phyloP scores from a whole-genome alignment of 2,113 vertebrate genomes.

The Pantherophis guttatus region DNA sequence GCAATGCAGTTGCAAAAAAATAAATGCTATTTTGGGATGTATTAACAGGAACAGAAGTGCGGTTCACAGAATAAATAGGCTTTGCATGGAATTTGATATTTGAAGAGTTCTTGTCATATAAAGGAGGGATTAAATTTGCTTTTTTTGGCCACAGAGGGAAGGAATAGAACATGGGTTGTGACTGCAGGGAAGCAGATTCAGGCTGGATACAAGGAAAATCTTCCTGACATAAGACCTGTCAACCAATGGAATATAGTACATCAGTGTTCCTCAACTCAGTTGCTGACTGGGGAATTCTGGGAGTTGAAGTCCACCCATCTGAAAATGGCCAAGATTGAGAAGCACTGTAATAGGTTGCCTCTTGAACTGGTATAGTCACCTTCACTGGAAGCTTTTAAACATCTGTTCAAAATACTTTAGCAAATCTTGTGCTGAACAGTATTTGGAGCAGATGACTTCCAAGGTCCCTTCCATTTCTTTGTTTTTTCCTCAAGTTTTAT shows the following conservation, averaged over 20 bases:
- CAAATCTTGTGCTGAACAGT: neutral
- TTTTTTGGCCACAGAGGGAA: neutral
- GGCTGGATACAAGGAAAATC: neutral
- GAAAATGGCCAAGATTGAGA: no score
- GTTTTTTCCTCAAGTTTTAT: no score
- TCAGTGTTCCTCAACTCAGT: no score
- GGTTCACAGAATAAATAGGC: neutral
- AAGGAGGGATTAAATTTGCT: neutral
- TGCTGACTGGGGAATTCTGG: no score
- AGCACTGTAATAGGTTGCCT: neutral
- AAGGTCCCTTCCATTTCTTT: neutral
- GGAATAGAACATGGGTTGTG: neutral
- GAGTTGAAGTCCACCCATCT: no score
- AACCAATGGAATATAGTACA: neutral
- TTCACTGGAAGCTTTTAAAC: neutral
- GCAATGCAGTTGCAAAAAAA: neutral
- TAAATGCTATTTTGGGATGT: neutral
- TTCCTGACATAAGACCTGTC: neutral
- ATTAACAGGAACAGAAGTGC: neutral
- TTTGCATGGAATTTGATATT: neutral
- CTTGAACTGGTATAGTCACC: neutral
- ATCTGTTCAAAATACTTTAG: neutral
- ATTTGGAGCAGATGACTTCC: neutral
- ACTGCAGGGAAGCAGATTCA: neutral
- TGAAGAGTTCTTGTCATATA: neutral